Base-by-base conservation (phyloP, 1,140 invertebrate species). In the Phortica variegata region DNA sequence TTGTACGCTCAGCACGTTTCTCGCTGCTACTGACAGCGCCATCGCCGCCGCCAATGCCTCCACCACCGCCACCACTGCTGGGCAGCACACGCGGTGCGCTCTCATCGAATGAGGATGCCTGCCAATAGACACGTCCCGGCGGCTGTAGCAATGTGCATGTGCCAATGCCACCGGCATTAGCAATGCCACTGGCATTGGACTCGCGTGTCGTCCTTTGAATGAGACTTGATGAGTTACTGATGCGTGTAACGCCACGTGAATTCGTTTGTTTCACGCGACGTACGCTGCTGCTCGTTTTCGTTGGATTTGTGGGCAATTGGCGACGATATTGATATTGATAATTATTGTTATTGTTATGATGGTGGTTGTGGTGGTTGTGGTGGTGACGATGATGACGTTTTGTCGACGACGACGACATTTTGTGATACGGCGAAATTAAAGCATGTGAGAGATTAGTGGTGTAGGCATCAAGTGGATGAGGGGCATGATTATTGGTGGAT, bases 51-150 rank as follows among this genome's bases (percentile, higher is more conserved):
- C 6, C 80, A 81, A 57, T 79, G 79, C 2, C 81, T 51, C 20
- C 84, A 75, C 80, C 80, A 33, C 81, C 77, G 49, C 80, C 81
- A 36, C 77, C 79, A n/a, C n/a, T n/a, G n/a, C n/a, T n/a, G n/a
- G n/a, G n/a, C n/a, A 0, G 77, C 65, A 0, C 51, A 78, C 80
- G 40, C 81, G 81, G 10, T 77, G 82, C 3, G 81, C 83, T 49
- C 79, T 82, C 47, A 79, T 84, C 57, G 77, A 82, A 47, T 77
- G 78, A 47, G 65, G 71, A 52, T 61, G 76, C 18, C 61, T 68
- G 29, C 76, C 61, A 39, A 58, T 60, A 58, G 71, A 81, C 15
- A 10, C 62, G 65, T 5, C 63, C 51, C 2, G 69, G 61, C 2
- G 68, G 70, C 41, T 74, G 72, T 16, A 74, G 54, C 43, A 74